phyloP scores from a whole-genome alignment of 2,888 invertebrate species.

The Listrodromus nycthemerus region DNA sequence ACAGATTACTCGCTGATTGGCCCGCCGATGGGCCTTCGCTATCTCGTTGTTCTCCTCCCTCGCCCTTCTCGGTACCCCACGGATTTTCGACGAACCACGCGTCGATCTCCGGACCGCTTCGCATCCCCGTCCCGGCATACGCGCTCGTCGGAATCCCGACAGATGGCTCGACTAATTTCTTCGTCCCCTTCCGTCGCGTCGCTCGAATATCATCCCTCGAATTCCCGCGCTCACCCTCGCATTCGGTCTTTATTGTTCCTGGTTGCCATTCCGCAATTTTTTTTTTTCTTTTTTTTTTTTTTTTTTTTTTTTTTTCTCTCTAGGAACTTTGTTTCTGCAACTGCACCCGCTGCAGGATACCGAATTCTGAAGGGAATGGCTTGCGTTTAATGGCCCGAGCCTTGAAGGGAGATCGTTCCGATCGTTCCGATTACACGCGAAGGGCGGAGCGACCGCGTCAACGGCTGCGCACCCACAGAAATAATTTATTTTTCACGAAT shows the following conservation, averaged over 20 bases:
- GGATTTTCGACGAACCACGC: constrained; percentile 19
- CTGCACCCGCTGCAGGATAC: constrained; percentile 41
- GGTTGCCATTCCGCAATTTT: not conserved
- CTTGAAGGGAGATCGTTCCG: constrained; percentile 52
- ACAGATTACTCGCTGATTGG: constrained; percentile 82
- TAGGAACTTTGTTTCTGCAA: no score
- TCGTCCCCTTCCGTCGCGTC: constrained; percentile 39
- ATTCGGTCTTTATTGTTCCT: constrained; percentile 37
- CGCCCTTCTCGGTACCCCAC: constrained; percentile 5
- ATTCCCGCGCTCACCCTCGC: constrained; percentile 13
- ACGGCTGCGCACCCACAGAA: no score
- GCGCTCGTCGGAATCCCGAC: constrained; percentile 68
- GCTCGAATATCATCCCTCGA: constrained; percentile 51
- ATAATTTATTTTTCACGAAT: no score
- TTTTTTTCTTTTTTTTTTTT: constrained; percentile 20
- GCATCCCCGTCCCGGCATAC: constrained; percentile 13
- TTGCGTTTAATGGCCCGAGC: constrained; percentile 78
- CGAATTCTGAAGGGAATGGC: constrained; percentile 65
- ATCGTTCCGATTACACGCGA: constrained; percentile 69
- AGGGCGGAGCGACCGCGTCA: constrained; percentile 30
- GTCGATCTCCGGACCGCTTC: not conserved
- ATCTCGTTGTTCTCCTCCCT: constrained; percentile 28
- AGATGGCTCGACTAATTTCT: constrained; percentile 79
- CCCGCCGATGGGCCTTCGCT: constrained; percentile 46
- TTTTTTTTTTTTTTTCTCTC: no score